phyloP scores from a whole-genome alignment of 2,888 invertebrate genomes.

The Falcaria lacertinaria region DNA sequence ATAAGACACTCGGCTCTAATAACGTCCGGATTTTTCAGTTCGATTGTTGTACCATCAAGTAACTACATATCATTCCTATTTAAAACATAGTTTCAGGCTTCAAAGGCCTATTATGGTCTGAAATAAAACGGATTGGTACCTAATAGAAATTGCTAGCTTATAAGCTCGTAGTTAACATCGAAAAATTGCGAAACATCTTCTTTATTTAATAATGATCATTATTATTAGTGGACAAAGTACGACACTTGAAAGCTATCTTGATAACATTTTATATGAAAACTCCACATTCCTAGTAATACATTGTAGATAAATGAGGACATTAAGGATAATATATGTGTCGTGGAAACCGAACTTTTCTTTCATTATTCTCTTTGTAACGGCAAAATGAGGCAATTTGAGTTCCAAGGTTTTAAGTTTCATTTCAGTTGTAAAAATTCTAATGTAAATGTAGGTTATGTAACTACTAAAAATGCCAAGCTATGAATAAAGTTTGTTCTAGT shows the following conservation, averaged over 20 bases:
- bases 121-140: too few relatives aligned
- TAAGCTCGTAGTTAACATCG: too few relatives aligned
- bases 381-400: conserved; percentile 45
- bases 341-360: conserved; percentile 61
- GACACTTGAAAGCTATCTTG: conserved; percentile 41
- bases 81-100: too few relatives aligned
- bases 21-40: too few relatives aligned
- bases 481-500: neutral
- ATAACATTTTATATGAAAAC: conserved; percentile 65
- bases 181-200: too few relatives aligned
- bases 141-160: too few relatives aligned
- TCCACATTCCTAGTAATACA: conserved; percentile 47
- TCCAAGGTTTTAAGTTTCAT: conserved; percentile 24
- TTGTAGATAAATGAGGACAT: conserved; percentile 62
- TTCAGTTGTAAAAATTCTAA: conserved; percentile 14
- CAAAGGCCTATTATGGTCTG: too few relatives aligned
- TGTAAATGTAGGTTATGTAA: conserved; percentile 3
- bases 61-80: too few relatives aligned
- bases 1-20: too few relatives aligned
- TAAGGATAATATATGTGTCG: conserved; percentile 62
- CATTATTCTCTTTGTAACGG: conserved; percentile 48
- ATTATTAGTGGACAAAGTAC: conserved; percentile 35
- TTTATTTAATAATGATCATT: too few relatives aligned
- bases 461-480: conserved; percentile 14
- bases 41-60: too few relatives aligned